These are phyloP conservation scores for Carterocephalus palaemon DNA, from an alignment of 2,888 invertebrate genomes.

Conservation along the genomic window DNA sequence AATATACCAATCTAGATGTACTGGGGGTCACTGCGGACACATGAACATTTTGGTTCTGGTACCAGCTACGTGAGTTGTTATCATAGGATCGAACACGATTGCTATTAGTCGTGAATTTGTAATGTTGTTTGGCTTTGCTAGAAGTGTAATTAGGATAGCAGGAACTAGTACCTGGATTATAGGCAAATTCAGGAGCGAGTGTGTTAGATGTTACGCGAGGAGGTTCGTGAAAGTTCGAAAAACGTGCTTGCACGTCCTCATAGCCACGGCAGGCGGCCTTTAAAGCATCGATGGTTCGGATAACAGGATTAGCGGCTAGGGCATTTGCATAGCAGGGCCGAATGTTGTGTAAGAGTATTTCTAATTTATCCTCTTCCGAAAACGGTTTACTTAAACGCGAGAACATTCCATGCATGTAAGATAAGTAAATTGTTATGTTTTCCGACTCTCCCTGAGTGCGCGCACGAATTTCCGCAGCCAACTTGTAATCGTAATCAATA, in stretches of 20 bases:
- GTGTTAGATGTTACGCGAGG: slow-evolving; percentile 17
- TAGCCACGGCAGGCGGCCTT: slow-evolving; percentile 24
- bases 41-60: too few relatives aligned
- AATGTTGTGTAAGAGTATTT: slow-evolving; percentile 28
- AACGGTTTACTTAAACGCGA: slow-evolving; percentile 20
- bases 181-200: slow-evolving; percentile 28
- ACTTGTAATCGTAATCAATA: slow-evolving; percentile 6
- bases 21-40: background rate
- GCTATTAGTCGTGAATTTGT: too few relatives aligned
- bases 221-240: slow-evolving; percentile 26
- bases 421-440: slow-evolving; percentile 7
- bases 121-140: too few relatives aligned
- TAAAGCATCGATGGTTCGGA: slow-evolving; percentile 12
- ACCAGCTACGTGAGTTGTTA: too few relatives aligned
- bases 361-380: slow-evolving; percentile 26
- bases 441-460: slow-evolving; percentile 8
- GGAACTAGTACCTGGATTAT: background rate
- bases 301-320: slow-evolving; percentile 18
- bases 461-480: slow-evolving; percentile 6
- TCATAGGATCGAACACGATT: too few relatives aligned
- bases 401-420: slow-evolving; percentile 27
- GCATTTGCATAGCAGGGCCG: slow-evolving; percentile 26
- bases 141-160: background rate
- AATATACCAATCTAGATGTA: slow-evolving; percentile 1
- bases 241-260: slow-evolving; percentile 24